These are phyloP conservation scores for Trachops cirrhosus DNA, from an alignment of 2,797 vertebrate genomes.

Conservation along the genomic window DNA sequence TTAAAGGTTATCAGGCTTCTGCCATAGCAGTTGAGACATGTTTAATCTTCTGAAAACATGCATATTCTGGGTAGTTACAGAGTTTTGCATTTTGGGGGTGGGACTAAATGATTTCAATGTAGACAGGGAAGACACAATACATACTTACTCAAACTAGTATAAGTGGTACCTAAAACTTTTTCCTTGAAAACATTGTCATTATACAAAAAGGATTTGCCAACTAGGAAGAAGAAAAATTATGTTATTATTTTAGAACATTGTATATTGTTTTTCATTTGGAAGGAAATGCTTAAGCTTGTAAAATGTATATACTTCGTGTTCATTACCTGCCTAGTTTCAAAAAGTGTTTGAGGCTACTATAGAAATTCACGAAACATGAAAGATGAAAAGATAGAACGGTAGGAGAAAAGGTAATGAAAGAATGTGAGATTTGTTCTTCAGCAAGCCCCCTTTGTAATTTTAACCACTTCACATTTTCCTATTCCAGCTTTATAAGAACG, in stretches of 20 bases:
- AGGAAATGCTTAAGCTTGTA: not conserved
- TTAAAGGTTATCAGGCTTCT: not conserved
- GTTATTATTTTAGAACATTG: not conserved
- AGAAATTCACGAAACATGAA: not conserved
- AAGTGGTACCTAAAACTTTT: constrained; percentile 11
- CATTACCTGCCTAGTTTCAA: not conserved
- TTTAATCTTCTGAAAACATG: constrained; percentile 9
- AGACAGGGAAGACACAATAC: not conserved
- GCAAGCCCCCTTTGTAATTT: not conserved
- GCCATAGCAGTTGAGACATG: not conserved
- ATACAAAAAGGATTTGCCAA: not conserved
- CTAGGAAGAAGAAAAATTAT: not conserved
- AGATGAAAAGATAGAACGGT: not conserved
- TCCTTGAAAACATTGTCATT: not conserved
- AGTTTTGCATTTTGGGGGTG: not conserved
- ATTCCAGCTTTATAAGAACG: not conserved
- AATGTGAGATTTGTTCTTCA: not conserved
- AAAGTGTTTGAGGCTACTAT: not conserved
- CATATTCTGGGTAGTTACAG: not conserved
- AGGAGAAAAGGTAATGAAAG: not conserved
- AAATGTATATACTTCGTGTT: not conserved
- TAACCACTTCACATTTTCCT: not conserved
- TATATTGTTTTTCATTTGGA: not conserved
- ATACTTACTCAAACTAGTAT: not conserved
- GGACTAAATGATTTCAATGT: not conserved